Base-by-base conservation (phyloP, 2,888 invertebrate genomes). In the Scaptomyza tumidula region DNA sequence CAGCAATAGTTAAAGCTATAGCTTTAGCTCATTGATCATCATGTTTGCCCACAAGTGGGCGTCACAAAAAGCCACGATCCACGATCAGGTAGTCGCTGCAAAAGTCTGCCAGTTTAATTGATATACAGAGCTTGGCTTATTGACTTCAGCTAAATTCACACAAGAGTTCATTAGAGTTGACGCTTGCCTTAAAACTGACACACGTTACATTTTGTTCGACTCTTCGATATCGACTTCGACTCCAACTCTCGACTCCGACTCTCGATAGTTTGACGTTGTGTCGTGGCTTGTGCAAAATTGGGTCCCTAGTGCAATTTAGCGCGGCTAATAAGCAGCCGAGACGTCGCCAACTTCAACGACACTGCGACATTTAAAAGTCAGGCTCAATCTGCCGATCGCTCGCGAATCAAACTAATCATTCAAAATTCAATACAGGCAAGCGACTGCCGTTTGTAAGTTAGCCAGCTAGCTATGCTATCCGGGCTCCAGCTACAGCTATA, bases 361-460 rank as follows among this genome's bases (percentile, higher is more conserved):
- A 65, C 71, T 60, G 71, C 88, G 88, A 86, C 84, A 88, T 86
- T 88, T 86, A 88, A 84, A 88, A 88, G 88, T 86, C 85, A 78
- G 84, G 75, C 88, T 84, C 85, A 86, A 88, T 85, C 84, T 83
- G 83, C 78, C 88, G 88, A 85, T 88, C 88, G 88, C 72, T 82
- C 59, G 85, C 88, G 84, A 86, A 88, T 88, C 88, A 88, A 86
- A 89, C 89, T 89, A 88, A 88, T 88, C 88, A 88, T 88, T 88
- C 88, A 88, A 88, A 88, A 88, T 80, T 89, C 90, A 83, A 83
- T 80, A 85, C 78, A 74, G 84, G 60, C 88, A 56, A 65, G 59
- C 50, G 49, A 71, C 68, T 80, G 72, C 63, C 60, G 75, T 55
- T 60, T 41, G 10, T 10, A 16, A 9, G 58, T 52, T 43, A 35